Evolutionary conservation across 2,797 vertebrate species (phyloP), one percentile per base, ranked within the genome.

Genomic region (Notolepis coatsorum): DNA sequence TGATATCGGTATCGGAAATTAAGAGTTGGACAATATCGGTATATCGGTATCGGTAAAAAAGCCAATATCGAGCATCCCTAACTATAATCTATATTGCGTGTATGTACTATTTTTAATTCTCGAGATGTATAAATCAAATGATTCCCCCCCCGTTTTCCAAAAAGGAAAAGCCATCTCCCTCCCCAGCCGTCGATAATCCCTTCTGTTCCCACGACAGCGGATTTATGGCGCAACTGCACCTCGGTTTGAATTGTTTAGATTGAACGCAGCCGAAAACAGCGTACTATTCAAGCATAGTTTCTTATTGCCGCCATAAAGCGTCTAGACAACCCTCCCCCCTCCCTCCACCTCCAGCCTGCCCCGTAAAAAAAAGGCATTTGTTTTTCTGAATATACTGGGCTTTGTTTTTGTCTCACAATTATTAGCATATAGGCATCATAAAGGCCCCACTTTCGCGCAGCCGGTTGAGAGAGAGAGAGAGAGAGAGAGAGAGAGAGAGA

Each of bases 241-340:
- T 66, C 82, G 75, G 82, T 91, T 84, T 78, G 80, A 84, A 70
- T 78, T 91, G 91, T 96, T 96, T 95, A 93, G 95, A 94, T 93
- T 96, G 93, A 95, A 90, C 80, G 91, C 87, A 93, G 94, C 90
- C 92, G 92, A 93, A n/a, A 95, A 94, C 92, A 92, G 82, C 81
- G 92, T 90, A 93, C 96, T 95, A 93, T 96, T 95, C 93, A 92
- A 91, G 91, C 93, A 90, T 94, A 89, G 93, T 88, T 94, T 96
- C 94, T 98, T 98, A 99, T 96, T 96, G 97, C 95, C 80, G 95
- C 93, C 90, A 96, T 99, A 99, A 99, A 99, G 82, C 93, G 97
- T 99, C 97, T 99, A 99, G 97, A 99, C 97, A 94, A 93, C 93
- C 93, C 95, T 95, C 96, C 95, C 89, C 83, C 86, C 82, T 87